phyloP scores from a whole-genome alignment of 2,888 invertebrate species.

The Gisinianus flammeolus region DNA sequence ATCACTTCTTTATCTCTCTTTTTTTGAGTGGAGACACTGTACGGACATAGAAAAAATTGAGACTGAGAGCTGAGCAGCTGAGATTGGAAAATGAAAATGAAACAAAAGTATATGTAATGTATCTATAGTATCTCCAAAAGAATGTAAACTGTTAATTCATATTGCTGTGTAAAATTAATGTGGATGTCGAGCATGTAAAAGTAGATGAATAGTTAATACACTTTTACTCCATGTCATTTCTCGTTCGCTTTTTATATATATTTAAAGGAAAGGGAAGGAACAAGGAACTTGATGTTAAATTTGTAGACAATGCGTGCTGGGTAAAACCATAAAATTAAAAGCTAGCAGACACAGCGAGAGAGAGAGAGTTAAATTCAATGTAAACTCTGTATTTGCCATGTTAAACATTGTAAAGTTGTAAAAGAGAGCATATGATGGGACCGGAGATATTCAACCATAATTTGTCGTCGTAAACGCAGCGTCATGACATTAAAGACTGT shows the following conservation, averaged over 20 bases:
- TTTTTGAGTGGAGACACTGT: no score
- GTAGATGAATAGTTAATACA: background rate
- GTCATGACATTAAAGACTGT: constrained; percentile 25
- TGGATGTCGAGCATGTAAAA: background rate
- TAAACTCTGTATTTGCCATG: background rate
- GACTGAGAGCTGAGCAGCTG: background rate
- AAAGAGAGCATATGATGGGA: background rate
- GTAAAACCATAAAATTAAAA: background rate
- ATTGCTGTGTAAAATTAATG: background rate
- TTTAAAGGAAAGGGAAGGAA: no score
- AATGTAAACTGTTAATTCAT: constrained; percentile 15
- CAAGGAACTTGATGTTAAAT: background rate
- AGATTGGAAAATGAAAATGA: background rate
- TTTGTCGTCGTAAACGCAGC: constrained; percentile 22
- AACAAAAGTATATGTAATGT: background rate
- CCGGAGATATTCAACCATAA: constrained; percentile 8
- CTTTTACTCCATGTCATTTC: no score
- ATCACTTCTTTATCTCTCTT: no score
- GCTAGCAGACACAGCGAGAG: background rate
- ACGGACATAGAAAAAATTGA: background rate
- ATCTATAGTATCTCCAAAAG: no score
- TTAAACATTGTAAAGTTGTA: background rate
- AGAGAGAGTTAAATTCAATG: background rate
- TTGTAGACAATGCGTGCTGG: background rate
- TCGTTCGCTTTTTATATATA: no score